Conservation (phyloP, 2,113 vertebrate genomes). For the Lepidothrix coronata region DNA sequence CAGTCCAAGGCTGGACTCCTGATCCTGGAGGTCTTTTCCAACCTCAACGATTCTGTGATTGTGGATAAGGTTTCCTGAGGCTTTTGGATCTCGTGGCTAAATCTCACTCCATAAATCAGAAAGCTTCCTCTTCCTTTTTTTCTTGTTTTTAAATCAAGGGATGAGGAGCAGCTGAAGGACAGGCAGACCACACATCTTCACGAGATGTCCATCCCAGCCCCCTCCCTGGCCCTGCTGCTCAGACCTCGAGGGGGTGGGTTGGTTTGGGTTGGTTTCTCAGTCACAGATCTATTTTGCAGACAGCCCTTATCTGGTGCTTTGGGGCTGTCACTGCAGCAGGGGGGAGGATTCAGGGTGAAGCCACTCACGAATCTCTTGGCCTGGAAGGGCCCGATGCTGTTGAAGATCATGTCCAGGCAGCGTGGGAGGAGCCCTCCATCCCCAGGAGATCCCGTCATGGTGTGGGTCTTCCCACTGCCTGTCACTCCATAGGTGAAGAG, state of each 20-base stretch:
- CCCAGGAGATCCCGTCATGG: slow-evolving; percentile 94
- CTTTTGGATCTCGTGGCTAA: not conserved
- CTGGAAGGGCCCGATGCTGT: slow-evolving; percentile 88
- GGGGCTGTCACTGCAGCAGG: not conserved
- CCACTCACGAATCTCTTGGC: slow-evolving; percentile 90
- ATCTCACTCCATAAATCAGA: not conserved
- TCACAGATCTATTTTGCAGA: not conserved
- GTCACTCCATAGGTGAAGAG: slow-evolving; percentile 97
- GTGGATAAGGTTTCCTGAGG: not conserved
- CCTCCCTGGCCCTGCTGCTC: not conserved
- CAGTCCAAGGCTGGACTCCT: not conserved
- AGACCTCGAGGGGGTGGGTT: not conserved
- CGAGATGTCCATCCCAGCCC: not conserved
- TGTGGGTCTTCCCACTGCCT: slow-evolving; percentile 94
- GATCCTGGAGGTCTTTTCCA: not conserved
- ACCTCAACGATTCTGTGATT: not conserved
- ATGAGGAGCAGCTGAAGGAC: rapidly evolving
- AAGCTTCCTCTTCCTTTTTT: not conserved
- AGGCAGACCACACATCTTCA: not conserved
- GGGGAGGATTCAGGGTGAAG: not conserved
- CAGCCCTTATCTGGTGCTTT: not conserved
- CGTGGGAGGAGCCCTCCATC: slow-evolving; percentile 92
- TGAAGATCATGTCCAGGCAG: slow-evolving; percentile 94
- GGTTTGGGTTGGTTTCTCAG: not conserved
- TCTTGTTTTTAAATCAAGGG: not conserved